Evolutionary conservation across 2,888 invertebrate genomes (phyloP).

Genomic region (Graphium colonna): DNA sequence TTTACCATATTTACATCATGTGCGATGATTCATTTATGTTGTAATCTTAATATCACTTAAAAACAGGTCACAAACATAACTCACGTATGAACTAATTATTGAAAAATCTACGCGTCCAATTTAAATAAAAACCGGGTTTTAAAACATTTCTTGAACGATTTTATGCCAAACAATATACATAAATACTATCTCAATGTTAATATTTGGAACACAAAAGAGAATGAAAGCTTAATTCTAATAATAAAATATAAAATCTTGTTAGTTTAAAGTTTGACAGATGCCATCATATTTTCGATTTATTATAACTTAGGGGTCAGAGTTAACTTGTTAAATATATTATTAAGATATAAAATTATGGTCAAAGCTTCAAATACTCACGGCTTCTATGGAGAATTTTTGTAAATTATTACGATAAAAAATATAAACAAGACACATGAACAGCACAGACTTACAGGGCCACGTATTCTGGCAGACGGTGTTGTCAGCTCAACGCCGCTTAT

Average conservation of each 20-base stretch:
- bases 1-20: background rate
- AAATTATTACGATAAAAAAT: conserved; percentile 66
- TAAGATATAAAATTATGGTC: conserved; percentile 19
- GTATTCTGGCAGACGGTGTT: conserved; percentile 69
- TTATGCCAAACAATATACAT: background rate
- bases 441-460: conserved; percentile 68
- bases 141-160: background rate
- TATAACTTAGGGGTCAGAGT: conserved; percentile 26
- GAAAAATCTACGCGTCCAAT: background rate
- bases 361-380: conserved; percentile 54
- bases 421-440: conserved; percentile 68
- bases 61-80: conserved; percentile 5
- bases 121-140: background rate
- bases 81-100: conserved; percentile 2
- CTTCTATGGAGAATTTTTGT: conserved; percentile 45
- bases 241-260: conserved; percentile 33
- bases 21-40: background rate
- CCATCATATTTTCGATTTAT: conserved; percentile 39
- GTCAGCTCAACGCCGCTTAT: conserved; percentile 66
- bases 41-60: background rate
- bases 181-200: background rate
- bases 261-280: conserved; percentile 56
- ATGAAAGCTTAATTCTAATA: conserved; percentile 22
- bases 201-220: conserved; percentile 11
- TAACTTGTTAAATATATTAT: conserved; percentile 19